Evolutionary conservation across 2,888 invertebrate species (phyloP), one percentile per base, ranked within the genome.

Genomic region (Drosophila algonquin): DNA sequence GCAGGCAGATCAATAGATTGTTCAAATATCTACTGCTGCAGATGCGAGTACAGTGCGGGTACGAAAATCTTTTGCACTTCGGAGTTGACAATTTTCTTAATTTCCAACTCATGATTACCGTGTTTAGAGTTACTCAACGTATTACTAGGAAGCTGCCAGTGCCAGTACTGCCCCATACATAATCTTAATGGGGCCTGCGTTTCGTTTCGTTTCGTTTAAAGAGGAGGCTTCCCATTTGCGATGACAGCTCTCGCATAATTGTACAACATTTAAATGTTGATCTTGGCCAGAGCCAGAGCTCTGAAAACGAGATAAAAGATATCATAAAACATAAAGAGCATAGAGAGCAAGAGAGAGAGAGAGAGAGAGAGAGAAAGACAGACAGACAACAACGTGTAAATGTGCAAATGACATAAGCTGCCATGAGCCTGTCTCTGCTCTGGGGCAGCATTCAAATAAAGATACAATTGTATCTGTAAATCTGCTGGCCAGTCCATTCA

Each of bases 401-500:
- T 76, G 79, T 63, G 75, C 80, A 70, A 79, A 80, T 82, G 81
- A 81, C 76, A 77, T 83, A 82, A 82, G 73, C 75, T 68, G 73
- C 72, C 74, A 56, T 60, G 68, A 68, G 63, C 73, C 63, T 30
- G 30, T 30, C 30, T 30, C 30, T 30, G 30, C 30, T 30, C 30
- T 30, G 30, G 30, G 30, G 30, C 30, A 30, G 8, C 30, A 30
- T 30, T 30, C 30, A 30, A 30, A 30, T 30, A 71, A 63, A 84
- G 80, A 81, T 76, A 84, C 83, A 84, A 84, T 85, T 85, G 83
- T 85, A 84, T 85, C 85, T 79, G 64, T 85, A 81, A 81, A 84
- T 85, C 85, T 79, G 64, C 51, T 7, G 40, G 40, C 48, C 72
- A 82, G 5, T 24, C 24, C 72, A 82, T 24, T 24, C 24, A 24